phyloP scores from a whole-genome alignment of 23 tunicate species.

The Ascidia mentula region DNA sequence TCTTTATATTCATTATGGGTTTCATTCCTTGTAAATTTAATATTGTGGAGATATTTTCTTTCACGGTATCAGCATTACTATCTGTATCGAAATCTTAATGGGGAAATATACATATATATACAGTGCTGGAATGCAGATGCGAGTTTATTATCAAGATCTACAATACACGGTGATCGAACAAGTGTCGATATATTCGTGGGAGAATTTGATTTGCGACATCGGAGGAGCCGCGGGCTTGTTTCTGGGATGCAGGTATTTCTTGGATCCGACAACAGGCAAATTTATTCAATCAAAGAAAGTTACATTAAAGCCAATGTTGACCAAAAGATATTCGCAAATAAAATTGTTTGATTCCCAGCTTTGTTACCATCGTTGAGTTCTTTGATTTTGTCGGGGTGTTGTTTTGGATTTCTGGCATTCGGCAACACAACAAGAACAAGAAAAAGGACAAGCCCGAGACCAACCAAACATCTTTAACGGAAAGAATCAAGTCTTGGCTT shows the following conservation, averaged over 20 bases:
- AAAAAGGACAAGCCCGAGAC: background rate
- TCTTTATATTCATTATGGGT: too few species aligned
- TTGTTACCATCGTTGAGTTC: conserved; percentile 34
- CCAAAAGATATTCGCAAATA: background rate
- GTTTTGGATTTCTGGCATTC: conserved; percentile 12
- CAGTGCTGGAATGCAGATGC: background rate
- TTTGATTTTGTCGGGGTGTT: conserved; percentile 18
- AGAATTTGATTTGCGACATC: conserved; percentile 39
- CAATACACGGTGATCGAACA: background rate
- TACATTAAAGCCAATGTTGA: background rate
- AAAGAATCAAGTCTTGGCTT: background rate
- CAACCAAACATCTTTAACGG: background rate
- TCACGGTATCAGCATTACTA: too few species aligned
- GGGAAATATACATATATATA: background rate
- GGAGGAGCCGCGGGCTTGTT: conserved; percentile 58
- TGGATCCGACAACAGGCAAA: background rate
- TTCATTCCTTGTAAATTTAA: too few species aligned
- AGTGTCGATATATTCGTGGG: conserved; percentile 22
- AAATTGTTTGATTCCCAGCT: conserved; percentile 8
- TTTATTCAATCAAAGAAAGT: background rate
- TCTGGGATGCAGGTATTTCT: conserved; percentile 14
- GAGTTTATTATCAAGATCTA: background rate
- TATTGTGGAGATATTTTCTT: too few species aligned
- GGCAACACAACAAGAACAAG: background rate
- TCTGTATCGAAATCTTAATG: too few species aligned